These are phyloP conservation scores for Periparus ater DNA, from an alignment of 2,797 vertebrate species.

Conservation along the genomic window DNA sequence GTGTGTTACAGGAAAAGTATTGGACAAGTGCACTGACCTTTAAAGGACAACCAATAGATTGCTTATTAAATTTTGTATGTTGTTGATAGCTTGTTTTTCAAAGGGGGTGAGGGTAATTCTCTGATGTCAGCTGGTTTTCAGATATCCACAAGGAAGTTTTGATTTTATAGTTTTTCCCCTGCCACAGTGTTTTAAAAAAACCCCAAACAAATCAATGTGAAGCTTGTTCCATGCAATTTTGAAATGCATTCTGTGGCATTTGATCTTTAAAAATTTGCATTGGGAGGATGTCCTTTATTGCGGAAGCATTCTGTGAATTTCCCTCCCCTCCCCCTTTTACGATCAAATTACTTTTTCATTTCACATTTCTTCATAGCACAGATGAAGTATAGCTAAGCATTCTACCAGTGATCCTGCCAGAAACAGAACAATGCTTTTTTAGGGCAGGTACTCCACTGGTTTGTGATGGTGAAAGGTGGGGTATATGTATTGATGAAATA, in stretches of 20 bases:
- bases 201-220: background rate
- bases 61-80: background rate
- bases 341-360: background rate
- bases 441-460: background rate
- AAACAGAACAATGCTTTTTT: background rate
- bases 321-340: background rate
- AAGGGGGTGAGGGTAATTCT: background rate
- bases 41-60: background rate
- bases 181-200: background rate
- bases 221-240: background rate
- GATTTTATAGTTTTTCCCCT: background rate
- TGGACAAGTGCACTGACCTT: conserved; percentile 28
- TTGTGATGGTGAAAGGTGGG: background rate
- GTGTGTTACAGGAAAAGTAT: conserved; percentile 17
- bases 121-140: background rate
- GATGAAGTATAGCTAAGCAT: background rate
- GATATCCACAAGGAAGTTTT: background rate
- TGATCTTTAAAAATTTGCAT: background rate
- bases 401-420: background rate
- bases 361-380: background rate
- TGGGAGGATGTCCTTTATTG: background rate
- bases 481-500: background rate
- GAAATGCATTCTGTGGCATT: background rate
- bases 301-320: background rate
- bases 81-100: conserved; percentile 4